phyloP scores from a whole-genome alignment of 2,113 vertebrate species.

The Eurypyga helias region DNA sequence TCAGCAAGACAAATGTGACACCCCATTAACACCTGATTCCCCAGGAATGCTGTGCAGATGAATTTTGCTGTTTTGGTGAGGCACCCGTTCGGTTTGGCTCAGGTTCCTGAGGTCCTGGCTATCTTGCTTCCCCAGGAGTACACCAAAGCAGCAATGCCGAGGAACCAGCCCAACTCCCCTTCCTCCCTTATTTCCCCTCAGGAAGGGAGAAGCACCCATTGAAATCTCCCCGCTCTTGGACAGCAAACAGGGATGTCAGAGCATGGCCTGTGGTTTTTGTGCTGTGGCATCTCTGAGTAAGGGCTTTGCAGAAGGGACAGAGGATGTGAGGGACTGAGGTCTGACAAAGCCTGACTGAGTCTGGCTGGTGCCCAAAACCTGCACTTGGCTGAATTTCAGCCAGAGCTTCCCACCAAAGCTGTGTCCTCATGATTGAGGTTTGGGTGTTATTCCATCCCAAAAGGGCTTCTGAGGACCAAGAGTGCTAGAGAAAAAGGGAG shows the following conservation, averaged over 20 bases:
- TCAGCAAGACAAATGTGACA: conserved; percentile 13
- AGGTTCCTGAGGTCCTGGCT: neutral
- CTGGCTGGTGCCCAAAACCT: neutral
- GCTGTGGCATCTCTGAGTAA: neutral
- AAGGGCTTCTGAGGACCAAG: neutral
- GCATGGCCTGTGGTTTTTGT: neutral
- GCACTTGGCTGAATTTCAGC: neutral
- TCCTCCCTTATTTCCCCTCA: neutral
- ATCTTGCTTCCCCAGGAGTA: neutral
- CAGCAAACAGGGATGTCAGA: neutral
- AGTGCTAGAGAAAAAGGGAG: neutral
- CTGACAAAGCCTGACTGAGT: neutral
- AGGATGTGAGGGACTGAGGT: neutral
- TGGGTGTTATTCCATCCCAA: neutral
- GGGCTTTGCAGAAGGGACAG: neutral
- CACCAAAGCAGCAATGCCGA: neutral
- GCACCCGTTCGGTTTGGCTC: neutral
- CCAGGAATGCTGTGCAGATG: neutral
- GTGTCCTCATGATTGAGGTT: neutral
- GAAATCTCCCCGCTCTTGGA: neutral
- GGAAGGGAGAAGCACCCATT: neutral
- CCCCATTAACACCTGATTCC: neutral
- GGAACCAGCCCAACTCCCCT: neutral
- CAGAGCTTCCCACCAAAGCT: neutral
- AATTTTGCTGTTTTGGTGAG: neutral